Conservation (phyloP, 2,113 vertebrate species). For the Antigone vipio region DNA sequence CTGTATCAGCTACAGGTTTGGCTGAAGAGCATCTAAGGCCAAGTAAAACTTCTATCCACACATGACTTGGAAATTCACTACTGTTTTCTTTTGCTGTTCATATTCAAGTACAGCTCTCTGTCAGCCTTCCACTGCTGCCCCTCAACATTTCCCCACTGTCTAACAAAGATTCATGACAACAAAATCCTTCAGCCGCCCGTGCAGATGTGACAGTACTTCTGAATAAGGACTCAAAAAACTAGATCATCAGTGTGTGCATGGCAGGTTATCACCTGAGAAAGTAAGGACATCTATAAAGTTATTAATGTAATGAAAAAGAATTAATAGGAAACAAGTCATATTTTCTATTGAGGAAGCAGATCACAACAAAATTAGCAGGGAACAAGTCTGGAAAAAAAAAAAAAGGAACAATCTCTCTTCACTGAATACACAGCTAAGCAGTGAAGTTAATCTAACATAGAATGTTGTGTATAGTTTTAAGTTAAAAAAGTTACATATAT, state of each 20-base stretch:
- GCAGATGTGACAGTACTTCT: neutral
- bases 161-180: neutral
- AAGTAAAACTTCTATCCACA: neutral
- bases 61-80: neutral
- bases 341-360: neutral
- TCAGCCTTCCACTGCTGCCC: neutral
- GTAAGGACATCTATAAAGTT: neutral
- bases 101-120: neutral
- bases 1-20: neutral
- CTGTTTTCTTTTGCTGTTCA: neutral
- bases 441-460: neutral
- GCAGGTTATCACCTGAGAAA: neutral
- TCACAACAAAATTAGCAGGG: neutral
- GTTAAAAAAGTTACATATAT: neutral
- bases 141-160: neutral
- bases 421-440: neutral
- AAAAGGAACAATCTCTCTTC: neutral
- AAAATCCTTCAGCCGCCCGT: neutral
- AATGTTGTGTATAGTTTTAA: neutral
- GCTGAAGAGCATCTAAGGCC: neutral
- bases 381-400: neutral
- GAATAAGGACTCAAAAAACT: neutral
- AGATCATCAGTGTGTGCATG: fast-evolving
- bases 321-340: neutral
- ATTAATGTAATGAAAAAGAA: neutral